Conservation (phyloP, 2,113 vertebrate species). For the Gadus chalcogrammus region DNA sequence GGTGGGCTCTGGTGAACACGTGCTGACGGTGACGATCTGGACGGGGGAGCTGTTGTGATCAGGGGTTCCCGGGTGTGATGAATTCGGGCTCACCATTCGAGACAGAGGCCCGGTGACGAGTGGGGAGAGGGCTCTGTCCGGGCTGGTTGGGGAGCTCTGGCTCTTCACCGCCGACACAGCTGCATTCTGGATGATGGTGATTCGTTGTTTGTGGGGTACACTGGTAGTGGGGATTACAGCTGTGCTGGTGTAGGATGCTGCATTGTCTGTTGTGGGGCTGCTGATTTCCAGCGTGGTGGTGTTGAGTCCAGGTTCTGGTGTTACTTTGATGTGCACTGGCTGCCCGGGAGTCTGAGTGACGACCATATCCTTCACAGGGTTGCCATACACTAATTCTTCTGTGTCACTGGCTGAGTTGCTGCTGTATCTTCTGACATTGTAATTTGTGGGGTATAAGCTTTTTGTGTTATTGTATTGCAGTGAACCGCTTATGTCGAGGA, state of each 20-base stretch:
- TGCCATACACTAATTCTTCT: slow-evolving; percentile 82
- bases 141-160: slow-evolving; percentile 70
- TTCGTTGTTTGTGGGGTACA: slow-evolving; percentile 86
- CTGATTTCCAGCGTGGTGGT: slow-evolving; percentile 93
- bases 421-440: slow-evolving; percentile 73
- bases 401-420: slow-evolving; percentile 78
- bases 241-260: slow-evolving; percentile 88
- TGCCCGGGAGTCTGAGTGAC: slow-evolving; percentile 88
- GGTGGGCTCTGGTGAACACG: slow-evolving; percentile 80
- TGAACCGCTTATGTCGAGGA: slow-evolving; percentile 71
- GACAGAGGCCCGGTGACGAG: slow-evolving; percentile 75
- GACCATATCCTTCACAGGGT: slow-evolving; percentile 78
- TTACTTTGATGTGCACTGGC: slow-evolving; percentile 93
- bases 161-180: slow-evolving; percentile 65
- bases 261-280: slow-evolving; percentile 81
- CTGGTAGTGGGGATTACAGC: slow-evolving; percentile 88
- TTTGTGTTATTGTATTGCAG: slow-evolving; percentile 69
- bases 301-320: slow-evolving; percentile 89
- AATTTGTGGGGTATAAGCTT: slow-evolving; percentile 76
- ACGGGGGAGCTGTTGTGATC: slow-evolving; percentile 85
- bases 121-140: slow-evolving; percentile 80
- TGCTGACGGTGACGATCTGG: slow-evolving; percentile 82
- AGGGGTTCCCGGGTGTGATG: slow-evolving; percentile 80
- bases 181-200: slow-evolving; percentile 91
- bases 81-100: slow-evolving; percentile 79